Conservation (phyloP, 1,140 invertebrate species). For the Cydia pomonella region DNA sequence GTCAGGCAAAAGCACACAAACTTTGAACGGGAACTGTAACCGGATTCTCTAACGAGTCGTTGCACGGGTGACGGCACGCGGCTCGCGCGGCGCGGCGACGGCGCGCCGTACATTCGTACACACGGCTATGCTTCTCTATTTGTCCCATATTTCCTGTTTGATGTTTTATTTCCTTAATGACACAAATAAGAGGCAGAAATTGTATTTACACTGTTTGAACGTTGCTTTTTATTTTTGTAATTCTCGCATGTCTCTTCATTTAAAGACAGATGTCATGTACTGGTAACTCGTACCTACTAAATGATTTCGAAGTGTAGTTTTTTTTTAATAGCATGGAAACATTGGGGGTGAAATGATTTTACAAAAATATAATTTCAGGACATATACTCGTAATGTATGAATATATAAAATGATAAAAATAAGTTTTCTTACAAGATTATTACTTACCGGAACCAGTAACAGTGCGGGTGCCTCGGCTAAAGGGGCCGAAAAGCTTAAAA, state of each 20-base stretch:
- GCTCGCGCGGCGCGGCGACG: conserved; percentile 39
- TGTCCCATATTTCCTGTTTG: conserved; percentile 31
- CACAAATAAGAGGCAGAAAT: conserved; percentile 37
- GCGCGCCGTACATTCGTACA: conserved; percentile 28
- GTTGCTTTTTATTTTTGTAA: not conserved
- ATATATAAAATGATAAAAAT: too few species aligned
- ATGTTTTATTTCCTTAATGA: conserved; percentile 35
- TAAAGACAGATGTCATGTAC: too few species aligned
- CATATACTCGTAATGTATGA: too few species aligned
- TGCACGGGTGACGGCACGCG: conserved; percentile 45
- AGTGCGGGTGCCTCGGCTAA: too few species aligned
- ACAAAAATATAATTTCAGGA: too few species aligned
- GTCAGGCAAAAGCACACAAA: conserved; percentile 60
- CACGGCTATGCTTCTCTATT: conserved; percentile 11
- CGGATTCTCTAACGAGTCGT: conserved; percentile 64
- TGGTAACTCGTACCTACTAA: too few species aligned
- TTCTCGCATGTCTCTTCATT: not conserved
- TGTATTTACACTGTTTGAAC: conserved; percentile 13
- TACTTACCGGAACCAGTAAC: too few species aligned
- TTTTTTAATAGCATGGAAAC: too few species aligned
- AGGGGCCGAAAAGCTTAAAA: too few species aligned
- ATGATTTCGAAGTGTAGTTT: too few species aligned
- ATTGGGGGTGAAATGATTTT: too few species aligned
- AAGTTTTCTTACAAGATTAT: too few species aligned
- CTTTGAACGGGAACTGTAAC: conserved; percentile 57